A percentile compares a stretch with the other conserved stretches of the same genome.
These are phyloP conservation scores for Pteronura brasiliensis DNA, from an alignment of 2,113 vertebrate species.

Conservation along the genomic window DNA sequence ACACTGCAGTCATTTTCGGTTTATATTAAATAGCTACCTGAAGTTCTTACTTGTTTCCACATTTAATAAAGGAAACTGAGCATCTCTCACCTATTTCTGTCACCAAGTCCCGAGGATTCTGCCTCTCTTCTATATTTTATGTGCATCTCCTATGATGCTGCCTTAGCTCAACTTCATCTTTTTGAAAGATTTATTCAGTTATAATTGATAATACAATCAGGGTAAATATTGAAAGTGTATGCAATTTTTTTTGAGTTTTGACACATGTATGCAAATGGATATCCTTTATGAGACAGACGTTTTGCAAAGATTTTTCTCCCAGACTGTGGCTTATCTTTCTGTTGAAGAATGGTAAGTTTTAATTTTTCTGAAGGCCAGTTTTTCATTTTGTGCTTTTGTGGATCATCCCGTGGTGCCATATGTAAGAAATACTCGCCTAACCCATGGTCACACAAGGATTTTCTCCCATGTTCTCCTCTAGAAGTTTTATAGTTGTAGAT, in stretches of 20 bases:
- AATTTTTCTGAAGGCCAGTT: neutral
- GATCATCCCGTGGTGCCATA: neutral
- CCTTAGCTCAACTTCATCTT: neutral
- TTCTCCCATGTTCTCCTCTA: neutral
- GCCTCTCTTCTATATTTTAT: neutral
- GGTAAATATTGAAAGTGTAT: neutral
- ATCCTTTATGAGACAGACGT: neutral
- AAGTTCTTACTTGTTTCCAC: neutral
- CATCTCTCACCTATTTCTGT: neutral
- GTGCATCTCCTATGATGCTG: neutral
- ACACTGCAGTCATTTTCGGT: neutral
- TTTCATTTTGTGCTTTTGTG: neutral
- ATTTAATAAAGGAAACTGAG: constrained; percentile 26
- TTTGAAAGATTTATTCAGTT: neutral
- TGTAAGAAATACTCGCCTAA: neutral
- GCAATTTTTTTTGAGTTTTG: neutral
- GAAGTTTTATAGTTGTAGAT: neutral
- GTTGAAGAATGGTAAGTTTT: neutral
- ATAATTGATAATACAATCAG: neutral
- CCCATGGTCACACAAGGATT: neutral
- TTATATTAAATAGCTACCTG: neutral
- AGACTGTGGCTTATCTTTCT: neutral
- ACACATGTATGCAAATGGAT: neutral
- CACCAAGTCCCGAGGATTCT: neutral
- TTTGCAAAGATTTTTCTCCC: constrained; percentile 12